phyloP scores from a whole-genome alignment of 2,113 vertebrate species.

The Cichladusa arquata region DNA sequence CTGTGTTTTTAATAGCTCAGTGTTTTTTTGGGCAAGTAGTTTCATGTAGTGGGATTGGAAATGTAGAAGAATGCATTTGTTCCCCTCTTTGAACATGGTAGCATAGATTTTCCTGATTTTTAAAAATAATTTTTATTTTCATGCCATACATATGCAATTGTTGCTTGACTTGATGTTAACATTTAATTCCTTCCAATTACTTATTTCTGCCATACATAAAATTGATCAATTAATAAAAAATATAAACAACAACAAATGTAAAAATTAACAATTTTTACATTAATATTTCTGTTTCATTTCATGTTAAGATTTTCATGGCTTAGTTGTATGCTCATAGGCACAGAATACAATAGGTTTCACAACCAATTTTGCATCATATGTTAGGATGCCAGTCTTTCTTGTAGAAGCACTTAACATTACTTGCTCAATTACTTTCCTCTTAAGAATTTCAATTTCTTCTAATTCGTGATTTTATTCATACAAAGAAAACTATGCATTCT shows the following conservation, averaged over 20 bases:
- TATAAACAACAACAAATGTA: background rate
- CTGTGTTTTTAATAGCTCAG: background rate
- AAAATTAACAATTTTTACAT: background rate
- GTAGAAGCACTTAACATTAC: background rate
- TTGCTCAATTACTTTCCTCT: background rate
- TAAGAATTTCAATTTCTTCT: background rate
- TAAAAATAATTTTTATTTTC: background rate
- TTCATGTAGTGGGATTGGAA: background rate
- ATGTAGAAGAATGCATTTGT: background rate
- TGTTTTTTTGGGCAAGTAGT: background rate
- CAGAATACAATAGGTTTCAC: background rate
- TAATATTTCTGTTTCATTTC: background rate
- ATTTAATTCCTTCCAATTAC: background rate
- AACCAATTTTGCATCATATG: background rate
- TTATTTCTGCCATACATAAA: constrained; percentile 7
- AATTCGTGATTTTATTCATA: background rate
- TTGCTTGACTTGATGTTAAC: constrained; percentile 11
- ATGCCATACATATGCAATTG: background rate
- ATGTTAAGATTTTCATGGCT: background rate
- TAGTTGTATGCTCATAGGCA: background rate
- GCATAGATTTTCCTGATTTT: background rate
- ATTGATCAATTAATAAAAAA: background rate
- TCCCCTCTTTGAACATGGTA: background rate
- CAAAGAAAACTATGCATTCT: background rate
- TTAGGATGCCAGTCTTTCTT: background rate